Evolutionary conservation across 2,113 vertebrate genomes (phyloP), one percentile per base, ranked within the genome.

Genomic region (Drymodes brunneopygia): DNA sequence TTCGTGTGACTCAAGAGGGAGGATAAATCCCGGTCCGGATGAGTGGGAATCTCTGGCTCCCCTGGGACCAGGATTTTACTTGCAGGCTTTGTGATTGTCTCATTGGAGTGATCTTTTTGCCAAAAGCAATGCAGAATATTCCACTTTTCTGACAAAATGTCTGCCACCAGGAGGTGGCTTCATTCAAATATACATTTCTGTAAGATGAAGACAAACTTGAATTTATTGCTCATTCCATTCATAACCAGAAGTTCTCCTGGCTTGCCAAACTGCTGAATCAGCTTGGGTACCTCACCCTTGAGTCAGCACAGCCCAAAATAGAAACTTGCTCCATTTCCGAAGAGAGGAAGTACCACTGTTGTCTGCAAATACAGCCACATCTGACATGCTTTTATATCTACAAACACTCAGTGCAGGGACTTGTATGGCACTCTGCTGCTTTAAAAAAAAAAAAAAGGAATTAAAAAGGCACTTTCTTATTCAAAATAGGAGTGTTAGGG

Each of bases 261-360:
- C 69, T 95, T 79, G 80, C 92, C 89, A 87, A 91, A 82, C 92
- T 94, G 95, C 94, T 96, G 94, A 94, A 38, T 97, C 94, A 95
- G 92, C 95, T 47, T 21, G 83, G 77, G 94, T 88, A 89, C 83
- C 77, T 95, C 92, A 95, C 57, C 91, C 94, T 95, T 94, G 91
- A 97, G 93, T 96, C 96, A 95, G 91, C 92, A 92, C 67, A 94
- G 89, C 89, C 92, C 24, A 33, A 95, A 96, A 96, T 89, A 95
- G 94, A 95, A 96, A 86, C 86, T 86, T 40, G 88, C 80, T 88
- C 72, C 3, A 5, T 88, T 95, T 93, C 88, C 0, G 4, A 94
- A 92, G 88, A 86, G 65, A 81, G 83, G 89, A 96, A 97, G 92
- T 66, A 17, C 69, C 69, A 8, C 89, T 61, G 77, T 47, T 86